A percentile compares a stretch with the other conserved stretches of the same genome.
These are phyloP conservation scores for Drosophila greeni DNA, from an alignment of 2,888 invertebrate species.

Conservation along the genomic window DNA sequence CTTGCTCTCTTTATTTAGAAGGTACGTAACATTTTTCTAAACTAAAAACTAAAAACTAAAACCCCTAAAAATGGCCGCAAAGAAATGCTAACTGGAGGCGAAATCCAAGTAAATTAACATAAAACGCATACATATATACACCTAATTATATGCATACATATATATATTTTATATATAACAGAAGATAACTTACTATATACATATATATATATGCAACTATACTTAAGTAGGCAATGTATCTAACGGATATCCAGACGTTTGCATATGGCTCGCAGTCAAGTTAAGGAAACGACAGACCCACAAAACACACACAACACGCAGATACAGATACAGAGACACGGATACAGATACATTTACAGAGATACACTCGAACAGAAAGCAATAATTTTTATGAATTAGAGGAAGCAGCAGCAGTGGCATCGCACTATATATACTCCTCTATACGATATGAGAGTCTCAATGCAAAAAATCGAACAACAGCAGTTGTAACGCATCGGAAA, in stretches of 20 bases:
- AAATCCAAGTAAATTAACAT: constrained; percentile 43
- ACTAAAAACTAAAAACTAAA: constrained; percentile 43
- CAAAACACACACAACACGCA: constrained; percentile 28
- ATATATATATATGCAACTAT: constrained; percentile 43
- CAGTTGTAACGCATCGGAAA: constrained; percentile 35
- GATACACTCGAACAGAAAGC: constrained; percentile 52
- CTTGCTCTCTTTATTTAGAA: constrained; percentile 73
- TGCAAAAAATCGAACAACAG: constrained; percentile 9
- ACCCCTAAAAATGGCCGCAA: constrained; percentile 46
- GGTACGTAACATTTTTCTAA: constrained; percentile 66
- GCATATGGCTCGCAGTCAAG: constrained; percentile 67
- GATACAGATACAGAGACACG: constrained; percentile 22
- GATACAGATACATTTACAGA: constrained; percentile 26
- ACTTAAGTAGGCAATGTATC: constrained; percentile 58
- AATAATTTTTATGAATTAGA: constrained; percentile 72
- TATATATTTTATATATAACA: constrained; percentile 66
- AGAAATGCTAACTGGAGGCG: constrained; percentile 36
- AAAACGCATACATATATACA: constrained; percentile 58
- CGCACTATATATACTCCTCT: constrained; percentile 49
- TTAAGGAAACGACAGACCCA: constrained; percentile 50
- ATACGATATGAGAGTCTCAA: constrained; percentile 23
- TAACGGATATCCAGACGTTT: constrained; percentile 61
- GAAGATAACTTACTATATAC: constrained; percentile 44
- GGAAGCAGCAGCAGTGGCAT: constrained; percentile 62
- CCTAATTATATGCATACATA: constrained; percentile 49